Evolutionary conservation across 2,888 invertebrate species (phyloP), one percentile per base, ranked within the genome.

Genomic region (Drosophila fulvimacula): DNA sequence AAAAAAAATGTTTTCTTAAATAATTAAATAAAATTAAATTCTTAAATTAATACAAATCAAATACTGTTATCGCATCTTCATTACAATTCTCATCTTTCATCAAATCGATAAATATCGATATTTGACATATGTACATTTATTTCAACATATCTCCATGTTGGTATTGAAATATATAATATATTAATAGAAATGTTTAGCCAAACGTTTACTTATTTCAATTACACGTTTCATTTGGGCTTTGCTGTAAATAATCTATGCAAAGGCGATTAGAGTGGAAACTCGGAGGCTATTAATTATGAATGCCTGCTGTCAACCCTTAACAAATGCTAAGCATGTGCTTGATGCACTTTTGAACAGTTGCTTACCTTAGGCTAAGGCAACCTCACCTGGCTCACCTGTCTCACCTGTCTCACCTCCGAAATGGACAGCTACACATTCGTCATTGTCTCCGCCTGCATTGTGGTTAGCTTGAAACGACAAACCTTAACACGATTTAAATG

Each of bases 401-500:
- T 10, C 30, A 30, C 27, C 27, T 30, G 3, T 21, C 13, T 27
- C 9, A 19, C 30, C 30, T n/a, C 7, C 53, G 17, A 19, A 30
- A 10, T 58, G 39, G 19, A 17, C 49, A 17, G 32, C 36, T 17
- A 1, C 15, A 24, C 58, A 71, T 71, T 56, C 52, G 39, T 59
- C 85, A 76, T 68, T 75, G 79, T 75, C 71, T 75, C 13, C 17
- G 70, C 48, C 13, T 21, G 70, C 48, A 48, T 60, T 49, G 82
- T 55, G 51, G 46, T 61, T 39, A 57, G 52, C 63, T 39, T 63
- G 52, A 41, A 46, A 48, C 56, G 51, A 66, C 57, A 69, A 76
- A 69, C 66, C 76, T 65, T 55, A 79, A 65, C 66, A 70, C 73
- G 63, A 82, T 79, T 82, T 79, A 82, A 82, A 85, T 79, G 82